phyloP scores from a whole-genome alignment of 2,888 invertebrate species.

The Drosophila stalkeri region DNA sequence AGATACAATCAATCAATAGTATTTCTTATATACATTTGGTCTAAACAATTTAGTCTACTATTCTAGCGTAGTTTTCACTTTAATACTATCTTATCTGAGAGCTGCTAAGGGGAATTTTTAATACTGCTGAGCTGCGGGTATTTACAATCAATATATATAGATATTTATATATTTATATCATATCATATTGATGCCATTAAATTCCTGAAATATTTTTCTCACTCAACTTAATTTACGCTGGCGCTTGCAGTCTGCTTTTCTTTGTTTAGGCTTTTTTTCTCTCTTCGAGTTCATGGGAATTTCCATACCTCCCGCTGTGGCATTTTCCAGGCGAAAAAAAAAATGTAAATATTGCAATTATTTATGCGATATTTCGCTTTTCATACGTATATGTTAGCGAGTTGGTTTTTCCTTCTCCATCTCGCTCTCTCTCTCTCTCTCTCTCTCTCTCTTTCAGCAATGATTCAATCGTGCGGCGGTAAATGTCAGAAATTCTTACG shows the following conservation, averaged over 20 bases:
- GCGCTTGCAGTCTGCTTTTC: constrained; percentile 5
- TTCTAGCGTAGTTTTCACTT: neutral
- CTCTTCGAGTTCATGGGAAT: constrained; percentile 29
- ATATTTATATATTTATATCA: neutral
- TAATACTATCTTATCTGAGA: constrained; percentile 11
- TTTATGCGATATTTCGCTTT: constrained; percentile 43
- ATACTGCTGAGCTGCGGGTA: neutral
- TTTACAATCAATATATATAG: constrained; percentile 2
- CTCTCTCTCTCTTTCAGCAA: constrained; percentile 10
- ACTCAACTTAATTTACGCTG: constrained; percentile 3
- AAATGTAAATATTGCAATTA: constrained; percentile 49
- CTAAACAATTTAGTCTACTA: neutral
- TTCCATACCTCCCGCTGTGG: constrained; percentile 16
- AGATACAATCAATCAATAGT: constrained; percentile 3
- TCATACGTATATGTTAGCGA: constrained; percentile 13
- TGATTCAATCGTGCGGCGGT: constrained; percentile 47
- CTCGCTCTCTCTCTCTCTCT: neutral
- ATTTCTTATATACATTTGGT: constrained; percentile 2
- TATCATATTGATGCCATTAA: constrained; percentile 1
- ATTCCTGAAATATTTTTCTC: constrained; percentile 9
- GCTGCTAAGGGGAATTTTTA: neutral
- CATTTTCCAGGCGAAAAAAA: constrained; percentile 39
- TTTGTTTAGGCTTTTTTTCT: constrained; percentile 13
- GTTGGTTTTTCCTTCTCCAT: neutral
- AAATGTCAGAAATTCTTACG: constrained; percentile 59